Conservation (phyloP, 1,140 invertebrate genomes). For the Drosophila parvula region DNA sequence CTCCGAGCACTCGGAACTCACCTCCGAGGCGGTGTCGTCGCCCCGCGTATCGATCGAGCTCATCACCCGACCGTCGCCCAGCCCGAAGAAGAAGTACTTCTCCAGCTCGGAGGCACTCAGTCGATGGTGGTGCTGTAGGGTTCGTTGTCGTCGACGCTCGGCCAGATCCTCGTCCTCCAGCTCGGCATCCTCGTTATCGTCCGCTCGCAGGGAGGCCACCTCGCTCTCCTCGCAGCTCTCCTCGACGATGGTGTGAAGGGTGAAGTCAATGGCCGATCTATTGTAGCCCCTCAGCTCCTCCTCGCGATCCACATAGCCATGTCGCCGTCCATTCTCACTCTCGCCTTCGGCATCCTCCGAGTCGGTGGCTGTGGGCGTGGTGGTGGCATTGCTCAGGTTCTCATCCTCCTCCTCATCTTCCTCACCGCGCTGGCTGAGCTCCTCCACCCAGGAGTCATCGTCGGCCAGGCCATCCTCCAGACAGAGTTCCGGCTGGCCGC, state of each 20-base stretch:
- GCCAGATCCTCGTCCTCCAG: constrained; percentile 50
- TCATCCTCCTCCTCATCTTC: constrained; percentile 88
- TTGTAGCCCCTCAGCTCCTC: constrained; percentile 93
- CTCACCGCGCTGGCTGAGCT: constrained; percentile 90
- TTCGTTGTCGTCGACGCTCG: constrained; percentile 74
- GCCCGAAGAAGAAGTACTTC: constrained; percentile 95
- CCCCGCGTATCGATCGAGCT: constrained; percentile 84
- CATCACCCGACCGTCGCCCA: constrained; percentile 88
- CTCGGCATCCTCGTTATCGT: constrained; percentile 70
- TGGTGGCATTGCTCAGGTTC: constrained; percentile 85
- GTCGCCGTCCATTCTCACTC: constrained; percentile 62
- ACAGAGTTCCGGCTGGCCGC: constrained; percentile 57
- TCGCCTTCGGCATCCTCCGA: constrained; percentile 80
- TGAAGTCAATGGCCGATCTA: constrained; percentile 93
- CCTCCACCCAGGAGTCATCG: constrained; percentile 94
- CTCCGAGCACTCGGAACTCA: constrained; percentile 94
- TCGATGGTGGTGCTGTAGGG: constrained; percentile 84
- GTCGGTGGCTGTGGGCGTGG: constrained; percentile 86
- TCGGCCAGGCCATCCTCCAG: constrained; percentile 93
- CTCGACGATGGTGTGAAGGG: constrained; percentile 96
- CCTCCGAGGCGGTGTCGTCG: constrained; percentile 93
- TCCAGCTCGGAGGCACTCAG: constrained; percentile 92
- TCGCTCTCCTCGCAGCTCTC: constrained; percentile 97
- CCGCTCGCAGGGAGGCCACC: constrained; percentile 85
- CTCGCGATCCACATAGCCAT: constrained; percentile 87